Base-by-base conservation (phyloP, 2,113 vertebrate genomes). In the Jaculus jaculus region DNA sequence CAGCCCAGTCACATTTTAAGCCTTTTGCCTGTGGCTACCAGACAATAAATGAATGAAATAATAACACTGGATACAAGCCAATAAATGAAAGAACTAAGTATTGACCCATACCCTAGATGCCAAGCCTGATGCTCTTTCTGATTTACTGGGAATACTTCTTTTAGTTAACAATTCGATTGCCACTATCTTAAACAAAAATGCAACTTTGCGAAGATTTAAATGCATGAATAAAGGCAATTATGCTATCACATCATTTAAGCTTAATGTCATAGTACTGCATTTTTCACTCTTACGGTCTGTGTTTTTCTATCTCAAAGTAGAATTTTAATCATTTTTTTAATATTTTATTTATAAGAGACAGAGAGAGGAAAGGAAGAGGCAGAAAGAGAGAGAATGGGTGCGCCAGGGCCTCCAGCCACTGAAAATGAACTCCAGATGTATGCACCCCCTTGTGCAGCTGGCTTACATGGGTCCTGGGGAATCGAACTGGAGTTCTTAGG, bases 181-280 rank as follows among this genome's bases (percentile, higher is more conserved):
- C 30, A 51, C 32, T 85, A n/a, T 95, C 95, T 90, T 79, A 82
- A 85, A 78, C 21, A 79, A n/a, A 74, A 91, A 51, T 63, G 79
- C 84, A 60, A 65, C 84, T 90, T 78, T 37, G 82, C 86, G 51
- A 61, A 77, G 65, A 82, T 84, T 89, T 77, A 37, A 77, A 68
- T 92, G 30, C 78, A 90, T 74, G 26, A 90, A 89, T 30, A 66
- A 12, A 58, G 94, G 89, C 24, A 82, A 88, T 73, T 92, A 51
- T 60, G 54, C 11, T 74, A 58, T 74, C 20, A 30, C 66, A 12
- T 51, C 51, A 51, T 51, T 51, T 51, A 51, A 51, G 51, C 12
- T 51, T n/a, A n/a, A n/a, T n/a, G n/a, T n/a, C n/a, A 51, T 28
- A 60, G 58, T 63, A 63, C 16, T 63, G 15, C 15, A 63, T 63